Percentiles rank a stretch among this genome's conserved stretches.
Evolutionary conservation across 2,888 invertebrate genomes (phyloP).

Genomic region (Sphaerophoria taeniata): DNA sequence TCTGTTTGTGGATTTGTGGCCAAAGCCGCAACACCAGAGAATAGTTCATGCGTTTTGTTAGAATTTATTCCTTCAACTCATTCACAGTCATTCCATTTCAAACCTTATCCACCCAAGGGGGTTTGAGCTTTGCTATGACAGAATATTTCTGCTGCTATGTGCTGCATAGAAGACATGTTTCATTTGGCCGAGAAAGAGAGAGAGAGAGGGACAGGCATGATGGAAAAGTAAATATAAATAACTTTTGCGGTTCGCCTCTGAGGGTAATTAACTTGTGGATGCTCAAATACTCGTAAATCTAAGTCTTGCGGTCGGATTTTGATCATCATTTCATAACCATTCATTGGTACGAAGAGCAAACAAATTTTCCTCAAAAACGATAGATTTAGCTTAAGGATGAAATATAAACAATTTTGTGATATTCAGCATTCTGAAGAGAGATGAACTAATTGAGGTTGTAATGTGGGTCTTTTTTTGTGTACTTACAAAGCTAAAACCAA

Average conservation of each 20-base stretch:
- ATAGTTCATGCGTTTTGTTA: constrained; percentile 36
- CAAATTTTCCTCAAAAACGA: constrained; percentile 2
- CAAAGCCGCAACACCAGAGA: constrained; percentile 37
- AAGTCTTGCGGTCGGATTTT: constrained; percentile 23
- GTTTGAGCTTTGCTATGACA: constrained; percentile 9
- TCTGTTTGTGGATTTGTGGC: constrained; percentile 49
- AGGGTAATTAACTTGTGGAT: constrained; percentile 72
- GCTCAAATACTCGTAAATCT: constrained; percentile 64
- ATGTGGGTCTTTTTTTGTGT: not conserved
- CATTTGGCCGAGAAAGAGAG: constrained; percentile 1
- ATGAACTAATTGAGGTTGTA: constrained; percentile 1
- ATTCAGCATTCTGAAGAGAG: not conserved
- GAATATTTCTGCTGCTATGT: constrained; percentile 31
- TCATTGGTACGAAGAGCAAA: not conserved
- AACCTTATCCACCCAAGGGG: not conserved
- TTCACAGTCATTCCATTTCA: not conserved
- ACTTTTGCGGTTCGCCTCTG: constrained; percentile 66
- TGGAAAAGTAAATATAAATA: constrained; percentile 68
- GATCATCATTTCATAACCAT: constrained; percentile 37
- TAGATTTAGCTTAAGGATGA: constrained; percentile 2
- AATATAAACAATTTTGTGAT: constrained; percentile 4
- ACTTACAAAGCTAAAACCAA: too few species aligned
- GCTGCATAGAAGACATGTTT: constrained; percentile 48
- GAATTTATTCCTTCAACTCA: constrained; percentile 14
- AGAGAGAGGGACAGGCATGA: constrained; percentile 10